Base-by-base conservation (phyloP, 2,888 invertebrate genomes). In the Taphrorychus bicolor region DNA sequence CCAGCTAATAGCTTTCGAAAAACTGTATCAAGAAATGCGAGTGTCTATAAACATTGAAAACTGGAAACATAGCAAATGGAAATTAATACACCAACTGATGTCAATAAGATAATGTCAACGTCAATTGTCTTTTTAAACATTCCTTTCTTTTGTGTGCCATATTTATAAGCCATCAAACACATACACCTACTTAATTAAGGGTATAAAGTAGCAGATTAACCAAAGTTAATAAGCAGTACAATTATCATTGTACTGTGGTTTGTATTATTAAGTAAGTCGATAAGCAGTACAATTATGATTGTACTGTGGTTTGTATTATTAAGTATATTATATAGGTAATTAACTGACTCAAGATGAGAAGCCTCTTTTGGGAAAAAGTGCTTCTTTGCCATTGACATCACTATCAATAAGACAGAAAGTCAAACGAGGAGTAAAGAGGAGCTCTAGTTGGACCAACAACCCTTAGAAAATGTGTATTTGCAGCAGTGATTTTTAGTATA, bases 61-160 rank as follows among this genome's bases (percentile, higher is more conserved):
- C 86, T 90, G 90, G 89, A 91, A 91, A 84, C 91, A 91, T 86
- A 89, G 88, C 85, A 91, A 91, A 88, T 91, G 91, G 91, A 89
- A 91, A 84, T 86, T 85, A 81, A 84, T 85, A 84, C 11, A 45
- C 17, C 9, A 45, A 45, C 85, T 61, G 16, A 59, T 24, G 42
- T 45, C 57, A 14, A 70, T n/a, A n/a, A n/a, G 77, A 76, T 77
- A 78, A 79, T 80, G 77, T 11, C 9, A 7, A 32, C 32, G 7
- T 1, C 3, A 32, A 32, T 7, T 9, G 51, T 59, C 52, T 59
- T 60, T 66, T 66, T 70, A 68, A 73, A 69, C 68, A 73, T 75
- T 73, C 76, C 76, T 73, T 72, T 71, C 11, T 59, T 42, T 45
- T n/a, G n/a, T 32, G 71, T 73, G 73, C 73, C 73, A 73, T 73